Evolutionary conservation across 2,113 vertebrate species (phyloP), one percentile per base, ranked within the genome.

Genomic region (Oryzias woworae): DNA sequence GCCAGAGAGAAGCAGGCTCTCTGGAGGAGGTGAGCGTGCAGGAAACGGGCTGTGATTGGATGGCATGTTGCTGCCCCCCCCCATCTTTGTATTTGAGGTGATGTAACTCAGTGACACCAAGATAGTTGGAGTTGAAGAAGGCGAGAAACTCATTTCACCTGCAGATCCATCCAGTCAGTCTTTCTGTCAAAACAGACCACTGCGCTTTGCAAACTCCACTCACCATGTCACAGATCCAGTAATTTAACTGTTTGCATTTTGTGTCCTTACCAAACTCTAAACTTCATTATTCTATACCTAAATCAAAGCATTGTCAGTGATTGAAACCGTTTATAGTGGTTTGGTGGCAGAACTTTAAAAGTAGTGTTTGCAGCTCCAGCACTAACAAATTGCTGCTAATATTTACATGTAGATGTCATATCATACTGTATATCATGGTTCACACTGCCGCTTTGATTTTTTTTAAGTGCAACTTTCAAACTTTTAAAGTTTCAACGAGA

Each of bases 1-100:
- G 93, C 93, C 93, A 90, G 91, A 92, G 92, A 70, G 92, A 92
- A 91, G 94, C 89, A 90, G 94, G 92, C 87, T 89, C 91, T 81
- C 88, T 87, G 85, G 93, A 96, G 91, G 94, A 96, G 95, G 94
- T 95, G 94, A 95, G 93, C 82, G 89, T 92, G 95, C 81, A 93
- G 92, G 89, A 95, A 93, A 72, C 93, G 91, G 94, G 92, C 91
- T 90, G 93, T 93, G 94, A 95, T 93, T 95, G 94, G 93, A 94
- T 92, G 94, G 93, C 93, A 68, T 86, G 12, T 31, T 74, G 63
- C 63, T 43, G 60, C 73, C 58, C 55, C 51, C 6, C 20, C 55
- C 60, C 67, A 2, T 23, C 18, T 31, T 22, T 48, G 54, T 57
- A 44, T 67, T 61, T 67, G 58, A 58, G 31, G 76, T 73, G 56